Conservation (phyloP, 2,888 invertebrate species). For the Leucophenga montana region DNA sequence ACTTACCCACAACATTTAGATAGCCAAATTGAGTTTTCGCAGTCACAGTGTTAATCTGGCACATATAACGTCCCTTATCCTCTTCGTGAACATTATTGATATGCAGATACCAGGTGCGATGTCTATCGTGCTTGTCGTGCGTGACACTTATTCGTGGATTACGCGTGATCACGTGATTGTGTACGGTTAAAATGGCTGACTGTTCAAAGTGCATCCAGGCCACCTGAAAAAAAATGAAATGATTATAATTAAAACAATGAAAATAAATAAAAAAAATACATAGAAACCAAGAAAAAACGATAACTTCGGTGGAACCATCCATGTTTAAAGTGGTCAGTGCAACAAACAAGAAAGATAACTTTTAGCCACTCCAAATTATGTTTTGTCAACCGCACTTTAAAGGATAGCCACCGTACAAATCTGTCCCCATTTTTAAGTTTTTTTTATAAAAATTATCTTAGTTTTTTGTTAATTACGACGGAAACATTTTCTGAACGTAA, state of each 20-base stretch:
- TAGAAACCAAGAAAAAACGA: no score
- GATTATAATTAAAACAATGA: not conserved
- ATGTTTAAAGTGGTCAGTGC: no score
- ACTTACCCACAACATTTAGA: slow-evolving; percentile 91
- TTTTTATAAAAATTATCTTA: no score
- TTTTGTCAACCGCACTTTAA: no score
- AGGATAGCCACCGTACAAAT: no score
- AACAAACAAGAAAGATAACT: no score
- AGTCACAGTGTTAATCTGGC: slow-evolving; percentile 92
- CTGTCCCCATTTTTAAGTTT: no score
- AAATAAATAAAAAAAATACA: no score
- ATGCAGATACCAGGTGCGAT: slow-evolving; percentile 91
- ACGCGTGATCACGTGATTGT: slow-evolving; percentile 94
- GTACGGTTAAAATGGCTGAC: slow-evolving; percentile 92
- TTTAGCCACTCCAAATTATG: no score
- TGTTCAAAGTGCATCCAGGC: slow-evolving; percentile 98
- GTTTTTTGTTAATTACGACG: no score
- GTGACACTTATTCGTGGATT: slow-evolving; percentile 93
- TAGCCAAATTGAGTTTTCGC: slow-evolving; percentile 95
- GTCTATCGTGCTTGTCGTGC: slow-evolving; percentile 89
- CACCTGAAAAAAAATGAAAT: slow-evolving; percentile 78
- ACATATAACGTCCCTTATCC: slow-evolving; percentile 94
- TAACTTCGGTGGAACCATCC: no score
- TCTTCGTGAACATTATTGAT: slow-evolving; percentile 93
- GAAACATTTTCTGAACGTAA: no score